phyloP scores from a whole-genome alignment of 2,113 vertebrate species.

The Gadus macrocephalus region DNA sequence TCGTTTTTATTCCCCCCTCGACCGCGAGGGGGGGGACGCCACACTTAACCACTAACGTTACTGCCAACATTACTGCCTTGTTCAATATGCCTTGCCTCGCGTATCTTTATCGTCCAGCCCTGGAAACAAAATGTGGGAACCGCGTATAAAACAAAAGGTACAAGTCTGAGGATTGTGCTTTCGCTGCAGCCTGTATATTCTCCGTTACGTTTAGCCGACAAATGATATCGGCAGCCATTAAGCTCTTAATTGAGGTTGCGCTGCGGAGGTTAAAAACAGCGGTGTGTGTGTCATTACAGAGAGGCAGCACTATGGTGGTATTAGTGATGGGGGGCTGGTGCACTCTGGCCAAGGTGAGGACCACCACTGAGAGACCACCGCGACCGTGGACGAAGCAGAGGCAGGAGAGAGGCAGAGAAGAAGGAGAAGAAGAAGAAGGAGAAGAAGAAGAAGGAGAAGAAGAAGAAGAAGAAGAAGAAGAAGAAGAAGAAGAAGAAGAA shows the following conservation, averaged over 20 bases:
- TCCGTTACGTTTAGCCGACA: conserved; percentile 65
- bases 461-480: no score
- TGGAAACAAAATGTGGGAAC: conserved; percentile 49
- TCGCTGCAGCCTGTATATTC: conserved; percentile 54
- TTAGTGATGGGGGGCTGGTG: conserved; percentile 49
- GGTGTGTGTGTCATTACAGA: conserved; percentile 21
- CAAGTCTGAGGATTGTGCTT: conserved; percentile 58
- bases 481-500: no score
- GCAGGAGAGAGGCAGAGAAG: no score
- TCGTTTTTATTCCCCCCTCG: not conserved
- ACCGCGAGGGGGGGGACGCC: conserved; percentile 15
- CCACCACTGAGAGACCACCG: no score
- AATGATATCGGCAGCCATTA: conserved; percentile 61
- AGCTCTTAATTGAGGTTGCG: conserved; percentile 42
- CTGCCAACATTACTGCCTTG: conserved; percentile 40
- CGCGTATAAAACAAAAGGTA: conserved; percentile 25
- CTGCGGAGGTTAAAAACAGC: conserved; percentile 63
- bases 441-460: no score
- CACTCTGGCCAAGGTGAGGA: no score
- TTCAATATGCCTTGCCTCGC: conserved; percentile 52
- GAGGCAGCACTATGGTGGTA: conserved; percentile 49
- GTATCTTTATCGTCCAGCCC: conserved; percentile 50
- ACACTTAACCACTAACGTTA: not conserved
- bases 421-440: no score
- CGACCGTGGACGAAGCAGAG: no score